Conservation (phyloP, 2,797 vertebrate genomes). For the Ataeniobius toweri region DNA sequence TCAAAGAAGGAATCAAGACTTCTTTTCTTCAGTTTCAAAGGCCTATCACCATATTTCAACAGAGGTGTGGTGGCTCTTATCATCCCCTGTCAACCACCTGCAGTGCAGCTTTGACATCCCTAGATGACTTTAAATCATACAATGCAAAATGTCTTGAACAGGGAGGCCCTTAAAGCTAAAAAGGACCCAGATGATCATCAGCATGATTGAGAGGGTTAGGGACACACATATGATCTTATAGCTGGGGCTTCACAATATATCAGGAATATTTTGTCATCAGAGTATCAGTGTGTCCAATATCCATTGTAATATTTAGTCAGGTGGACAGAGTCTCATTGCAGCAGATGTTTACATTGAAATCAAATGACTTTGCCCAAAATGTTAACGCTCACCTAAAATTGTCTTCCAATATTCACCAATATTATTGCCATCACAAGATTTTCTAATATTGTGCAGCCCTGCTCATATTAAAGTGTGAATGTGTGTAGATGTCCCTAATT, state of each 20-base stretch:
- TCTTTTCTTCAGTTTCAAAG: background rate
- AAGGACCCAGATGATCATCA: background rate
- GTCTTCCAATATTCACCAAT: too few relatives aligned
- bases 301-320: too few relatives aligned
- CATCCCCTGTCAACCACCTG: background rate
- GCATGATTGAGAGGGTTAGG: background rate
- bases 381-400: too few relatives aligned
- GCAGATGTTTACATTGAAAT: too few relatives aligned
- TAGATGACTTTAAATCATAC: background rate
- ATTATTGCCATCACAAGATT: too few relatives aligned
- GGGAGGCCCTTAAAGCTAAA: background rate
- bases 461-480: background rate
- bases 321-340: too few relatives aligned
- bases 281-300: too few relatives aligned
- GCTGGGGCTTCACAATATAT: too few relatives aligned
- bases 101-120: conserved; percentile 7
- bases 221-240: background rate
- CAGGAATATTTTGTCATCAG: too few relatives aligned
- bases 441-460: too few relatives aligned
- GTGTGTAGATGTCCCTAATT: background rate
- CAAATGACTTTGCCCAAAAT: too few relatives aligned
- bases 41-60: background rate
- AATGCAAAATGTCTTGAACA: background rate
- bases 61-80: background rate
- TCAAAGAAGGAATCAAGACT: background rate